Base-by-base conservation (phyloP, 2,888 invertebrate species). In the Hypolimnas misippus region DNA sequence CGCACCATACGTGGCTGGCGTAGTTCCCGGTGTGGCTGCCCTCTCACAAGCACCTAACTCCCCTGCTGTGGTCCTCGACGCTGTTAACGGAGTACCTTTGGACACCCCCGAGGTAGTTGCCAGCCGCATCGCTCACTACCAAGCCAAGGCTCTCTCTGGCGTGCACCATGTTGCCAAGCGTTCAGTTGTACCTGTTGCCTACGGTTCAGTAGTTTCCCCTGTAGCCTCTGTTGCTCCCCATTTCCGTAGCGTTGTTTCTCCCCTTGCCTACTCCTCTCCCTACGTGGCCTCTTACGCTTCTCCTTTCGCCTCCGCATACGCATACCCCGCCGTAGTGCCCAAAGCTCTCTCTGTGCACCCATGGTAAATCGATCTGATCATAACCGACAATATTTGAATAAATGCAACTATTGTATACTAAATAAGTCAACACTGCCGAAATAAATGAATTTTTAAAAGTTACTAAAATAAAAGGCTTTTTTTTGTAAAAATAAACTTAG, bases 51-150 rank as follows among this genome's bases (percentile, higher is more conserved):
- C 84, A 25, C 86, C 85, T 49, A 83, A 87, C 78, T 81, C 89
- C 0, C 91, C 92, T 35, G 92, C 91, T 40, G 84, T 91, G 17
- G 86, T 90, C 35, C 72, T 92, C 73, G 88, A 89, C 55, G 82
- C 91, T 44, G 84, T 84, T 46, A 76, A 86, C 70, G 91, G 92
- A 57, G 92, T 92, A n/a, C 92, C 92, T 38, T 79, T 92, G 53
- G 91, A 92, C 74, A 92, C 92, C 14, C 89, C 90, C 67, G 92
- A 89, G 66, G 92, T 92, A 8, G 90, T 92, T 55, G 89, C 91
- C 60, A 92, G 91, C 35, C 89, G 89, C 61, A 84, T 85, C 54
- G 86, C 84, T 8, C 92, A 90, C 81, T 89, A 76, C 83, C 87
- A 89, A 60, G 87, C 91, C 54, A 90, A 89, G 78, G 89, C 89